Percentiles rank a stretch among this genome's conserved stretches.
phyloP scores from a whole-genome alignment of 1,140 invertebrate genomes.

The Cherax quadricarinatus region DNA sequence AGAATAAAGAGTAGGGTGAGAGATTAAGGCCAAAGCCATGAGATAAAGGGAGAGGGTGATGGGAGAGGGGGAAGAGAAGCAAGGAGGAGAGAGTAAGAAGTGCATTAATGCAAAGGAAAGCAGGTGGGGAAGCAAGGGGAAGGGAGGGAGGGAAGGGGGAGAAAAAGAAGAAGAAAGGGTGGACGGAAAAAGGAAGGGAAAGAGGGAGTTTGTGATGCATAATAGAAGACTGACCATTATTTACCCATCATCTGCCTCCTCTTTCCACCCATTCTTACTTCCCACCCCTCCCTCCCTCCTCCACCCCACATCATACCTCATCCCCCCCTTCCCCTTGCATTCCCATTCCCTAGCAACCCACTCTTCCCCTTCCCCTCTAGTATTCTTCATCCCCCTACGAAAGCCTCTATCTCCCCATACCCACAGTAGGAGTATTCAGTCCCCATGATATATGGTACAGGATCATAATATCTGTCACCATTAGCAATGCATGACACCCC shows the following conservation, averaged over 20 bases:
- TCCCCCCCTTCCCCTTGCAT: background rate
- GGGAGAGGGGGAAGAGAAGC: constrained; percentile 20
- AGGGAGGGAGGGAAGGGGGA: background rate
- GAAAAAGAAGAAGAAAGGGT: background rate
- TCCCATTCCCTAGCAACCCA: background rate
- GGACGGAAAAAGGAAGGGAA: background rate
- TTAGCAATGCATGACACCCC: constrained; percentile 39
- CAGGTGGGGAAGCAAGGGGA: background rate
- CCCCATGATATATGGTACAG: constrained; percentile 33
- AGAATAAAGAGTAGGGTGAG: constrained; percentile 7
- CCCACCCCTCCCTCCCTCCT: background rate
- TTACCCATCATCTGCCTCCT: background rate
- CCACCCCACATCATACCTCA: no score
- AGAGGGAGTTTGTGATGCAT: background rate
- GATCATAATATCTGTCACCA: constrained; percentile 44
- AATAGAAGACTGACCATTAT: constrained; percentile 15
- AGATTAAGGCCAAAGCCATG: background rate
- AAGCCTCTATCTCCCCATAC: background rate
- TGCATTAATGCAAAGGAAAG: no score
- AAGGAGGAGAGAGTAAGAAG: constrained; percentile 14
- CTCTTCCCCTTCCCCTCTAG: background rate
- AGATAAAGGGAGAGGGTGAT: constrained; percentile 1
- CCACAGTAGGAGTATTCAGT: background rate
- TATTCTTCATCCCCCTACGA: background rate
- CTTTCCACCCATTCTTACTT: background rate